phyloP scores from a whole-genome alignment of 2,888 invertebrate species.

The Stenotaenia linearis region DNA sequence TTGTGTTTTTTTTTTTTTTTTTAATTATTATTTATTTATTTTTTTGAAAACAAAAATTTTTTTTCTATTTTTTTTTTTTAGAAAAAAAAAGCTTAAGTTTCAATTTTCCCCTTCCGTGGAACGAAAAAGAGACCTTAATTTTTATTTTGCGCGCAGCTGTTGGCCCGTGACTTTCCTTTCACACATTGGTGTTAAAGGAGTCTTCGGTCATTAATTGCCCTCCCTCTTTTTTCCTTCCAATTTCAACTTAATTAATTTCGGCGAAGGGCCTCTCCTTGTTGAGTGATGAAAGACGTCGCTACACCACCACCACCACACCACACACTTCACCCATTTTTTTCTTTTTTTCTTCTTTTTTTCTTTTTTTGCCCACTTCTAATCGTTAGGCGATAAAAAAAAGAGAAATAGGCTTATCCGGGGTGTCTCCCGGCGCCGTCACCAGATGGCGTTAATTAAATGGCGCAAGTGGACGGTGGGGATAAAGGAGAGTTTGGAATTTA shows the following conservation, averaged over 20 bases:
- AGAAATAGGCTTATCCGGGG: conserved; percentile 26
- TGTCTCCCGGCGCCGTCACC: conserved; percentile 4
- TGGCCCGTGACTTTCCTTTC: conserved; percentile 20
- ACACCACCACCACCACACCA: conserved; percentile 6
- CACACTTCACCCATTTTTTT: background rate
- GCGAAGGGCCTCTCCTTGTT: conserved; percentile 16
- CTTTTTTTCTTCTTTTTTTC: background rate
- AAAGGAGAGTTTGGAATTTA: background rate
- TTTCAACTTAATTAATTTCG: conserved; percentile 26
- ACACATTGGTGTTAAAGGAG: conserved; percentile 20
- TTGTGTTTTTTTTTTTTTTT: background rate
- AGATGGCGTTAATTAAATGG: conserved; percentile 24
- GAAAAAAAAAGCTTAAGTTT: background rate
- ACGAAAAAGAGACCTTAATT: conserved; percentile 12
- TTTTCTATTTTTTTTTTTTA: background rate
- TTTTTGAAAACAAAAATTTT: background rate
- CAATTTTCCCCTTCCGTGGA: conserved; percentile 1
- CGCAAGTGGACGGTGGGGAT: background rate
- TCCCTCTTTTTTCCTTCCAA: conserved; percentile 12
- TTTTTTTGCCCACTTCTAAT: conserved; percentile 5
- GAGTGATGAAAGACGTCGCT: conserved; percentile 22
- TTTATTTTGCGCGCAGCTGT: conserved; percentile 19
- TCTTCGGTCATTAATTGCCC: conserved; percentile 23
- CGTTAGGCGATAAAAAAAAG: conserved; percentile 19
- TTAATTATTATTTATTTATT: background rate